Evolutionary conservation across 2,888 invertebrate species (phyloP).

Genomic region (Pycnomerus fuliginosus): DNA sequence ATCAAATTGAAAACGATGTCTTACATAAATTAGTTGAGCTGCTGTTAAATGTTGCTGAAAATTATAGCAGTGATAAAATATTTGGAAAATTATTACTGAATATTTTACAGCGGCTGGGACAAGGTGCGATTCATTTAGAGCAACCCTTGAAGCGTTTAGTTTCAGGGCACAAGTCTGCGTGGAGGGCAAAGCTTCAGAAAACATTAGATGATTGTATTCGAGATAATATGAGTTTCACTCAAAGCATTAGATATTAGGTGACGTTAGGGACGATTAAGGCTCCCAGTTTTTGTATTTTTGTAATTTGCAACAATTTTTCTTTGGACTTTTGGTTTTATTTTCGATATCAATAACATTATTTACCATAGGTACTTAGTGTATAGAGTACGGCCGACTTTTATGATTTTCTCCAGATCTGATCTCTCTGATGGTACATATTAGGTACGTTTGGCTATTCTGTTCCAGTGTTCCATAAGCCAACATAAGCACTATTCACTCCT

Average conservation of each 20-base stretch:
- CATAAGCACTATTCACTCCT: too few species aligned
- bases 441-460: too few species aligned
- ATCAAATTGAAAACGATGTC: slow-evolving; percentile 9
- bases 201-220: slow-evolving; percentile 11
- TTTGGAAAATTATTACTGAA: slow-evolving; percentile 17
- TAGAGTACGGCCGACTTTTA: too few species aligned
- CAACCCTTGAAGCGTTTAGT: slow-evolving; percentile 14
- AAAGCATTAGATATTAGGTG: slow-evolving; percentile 16
- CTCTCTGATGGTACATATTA: too few species aligned
- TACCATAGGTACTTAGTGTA: too few species aligned
- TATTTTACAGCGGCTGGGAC: slow-evolving; percentile 7
- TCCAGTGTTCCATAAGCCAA: too few species aligned
- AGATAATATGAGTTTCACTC: slow-evolving; percentile 11
- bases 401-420: too few species aligned
- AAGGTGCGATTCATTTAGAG: slow-evolving; percentile 11
- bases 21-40: slow-evolving; percentile 12
- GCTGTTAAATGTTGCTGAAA: slow-evolving; percentile 13
- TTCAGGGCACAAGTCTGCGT: slow-evolving; percentile 8
- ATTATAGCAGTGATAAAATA: slow-evolving; percentile 5
- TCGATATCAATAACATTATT: too few species aligned
- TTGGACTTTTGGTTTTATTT: too few species aligned
- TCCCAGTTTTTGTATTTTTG: too few species aligned
- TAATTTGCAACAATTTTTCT: too few species aligned
- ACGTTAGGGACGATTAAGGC: too few species aligned
- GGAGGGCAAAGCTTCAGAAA: slow-evolving; percentile 14